Conservation (phyloP, 2,113 vertebrate genomes). For the Tyto alba region DNA sequence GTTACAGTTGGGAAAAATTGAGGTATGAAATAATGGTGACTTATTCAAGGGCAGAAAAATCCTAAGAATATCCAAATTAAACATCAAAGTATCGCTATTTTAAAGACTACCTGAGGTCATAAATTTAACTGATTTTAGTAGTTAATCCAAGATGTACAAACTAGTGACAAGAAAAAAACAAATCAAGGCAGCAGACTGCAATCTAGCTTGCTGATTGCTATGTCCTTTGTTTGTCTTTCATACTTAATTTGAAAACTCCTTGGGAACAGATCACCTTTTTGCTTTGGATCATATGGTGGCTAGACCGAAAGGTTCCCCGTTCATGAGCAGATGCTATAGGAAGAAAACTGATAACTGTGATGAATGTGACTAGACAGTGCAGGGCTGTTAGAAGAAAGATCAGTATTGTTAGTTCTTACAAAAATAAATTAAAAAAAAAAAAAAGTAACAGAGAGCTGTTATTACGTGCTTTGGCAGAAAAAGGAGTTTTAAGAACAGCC, state of each 20-base stretch:
- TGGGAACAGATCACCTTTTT: not conserved
- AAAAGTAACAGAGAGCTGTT: not conserved
- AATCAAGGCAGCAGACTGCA: not conserved
- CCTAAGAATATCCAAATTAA: not conserved
- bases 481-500: not conserved
- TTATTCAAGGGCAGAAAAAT: not conserved
- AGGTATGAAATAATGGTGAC: not conserved
- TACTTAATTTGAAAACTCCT: not conserved
- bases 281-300: not conserved
- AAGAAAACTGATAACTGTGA: not conserved
- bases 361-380: not conserved
- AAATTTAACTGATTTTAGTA: not conserved
- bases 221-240: not conserved
- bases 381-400: not conserved
- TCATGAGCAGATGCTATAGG: not conserved
- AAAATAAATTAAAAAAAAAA: not conserved
- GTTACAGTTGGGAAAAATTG: not conserved
- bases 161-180: not conserved
- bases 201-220: not conserved
- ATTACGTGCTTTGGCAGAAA: not conserved
- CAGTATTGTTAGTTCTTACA: not conserved
- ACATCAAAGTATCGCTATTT: not conserved
- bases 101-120: not conserved
- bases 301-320: not conserved
- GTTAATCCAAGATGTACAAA: not conserved